phyloP scores from a whole-genome alignment of 2,888 invertebrate species.

The Carpatolechia fugitivella region DNA sequence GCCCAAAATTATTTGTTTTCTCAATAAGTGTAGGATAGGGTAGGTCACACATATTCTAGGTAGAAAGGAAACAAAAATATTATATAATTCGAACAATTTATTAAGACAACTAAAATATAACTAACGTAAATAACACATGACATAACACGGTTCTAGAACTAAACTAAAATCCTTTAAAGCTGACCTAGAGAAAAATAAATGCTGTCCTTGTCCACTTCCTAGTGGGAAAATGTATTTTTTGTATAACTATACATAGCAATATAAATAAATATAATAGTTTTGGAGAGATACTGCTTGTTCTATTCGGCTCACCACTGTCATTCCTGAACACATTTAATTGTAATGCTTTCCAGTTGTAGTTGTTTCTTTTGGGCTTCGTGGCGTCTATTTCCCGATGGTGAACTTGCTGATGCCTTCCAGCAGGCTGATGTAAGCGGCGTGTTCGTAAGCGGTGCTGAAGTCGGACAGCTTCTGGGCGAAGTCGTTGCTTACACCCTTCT shows the following conservation, averaged over 20 bases:
- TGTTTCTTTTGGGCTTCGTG: no score
- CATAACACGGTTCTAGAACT: constrained; percentile 25
- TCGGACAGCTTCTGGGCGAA: constrained; percentile 94
- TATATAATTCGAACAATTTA: constrained; percentile 30
- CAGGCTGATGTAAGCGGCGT: constrained; percentile 92
- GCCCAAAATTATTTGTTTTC: no score
- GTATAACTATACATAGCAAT: not conserved
- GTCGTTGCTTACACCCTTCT: constrained; percentile 95
- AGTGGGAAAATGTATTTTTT: not conserved
- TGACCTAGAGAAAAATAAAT: constrained; percentile 39
- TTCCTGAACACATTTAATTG: no score
- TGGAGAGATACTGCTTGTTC: no score
- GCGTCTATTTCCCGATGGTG: constrained; percentile 81
- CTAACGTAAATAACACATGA: constrained; percentile 32
- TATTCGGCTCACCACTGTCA: no score
- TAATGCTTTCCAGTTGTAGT: no score
- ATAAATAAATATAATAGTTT: not conserved
- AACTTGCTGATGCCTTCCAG: constrained; percentile 93
- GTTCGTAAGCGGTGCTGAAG: constrained; percentile 95
- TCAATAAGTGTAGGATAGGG: no score
- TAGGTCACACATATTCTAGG: no score
- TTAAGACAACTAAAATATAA: constrained; percentile 51
- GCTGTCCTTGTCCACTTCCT: not conserved
- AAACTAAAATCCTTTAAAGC: constrained; percentile 63
- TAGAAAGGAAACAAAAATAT: not conserved